phyloP scores from a whole-genome alignment of 1,140 invertebrate species.

The Drosophila oshimai region DNA sequence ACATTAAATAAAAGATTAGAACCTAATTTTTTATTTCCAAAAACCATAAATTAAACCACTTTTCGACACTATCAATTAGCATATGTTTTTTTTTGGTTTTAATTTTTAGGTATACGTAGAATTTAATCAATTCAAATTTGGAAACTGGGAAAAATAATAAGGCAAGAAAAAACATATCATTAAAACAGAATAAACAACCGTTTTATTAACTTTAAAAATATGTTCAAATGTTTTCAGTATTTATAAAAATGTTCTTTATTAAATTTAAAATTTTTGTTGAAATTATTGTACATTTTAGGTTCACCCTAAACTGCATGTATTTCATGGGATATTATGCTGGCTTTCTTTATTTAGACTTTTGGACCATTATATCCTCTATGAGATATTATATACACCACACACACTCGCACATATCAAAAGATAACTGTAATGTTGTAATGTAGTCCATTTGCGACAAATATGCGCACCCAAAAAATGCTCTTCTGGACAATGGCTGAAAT shows the following conservation, averaged over 20 bases:
- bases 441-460: slow-evolving; percentile 79
- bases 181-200: too few species aligned
- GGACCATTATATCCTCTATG: slow-evolving; percentile 28
- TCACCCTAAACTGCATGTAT: slow-evolving; percentile 13
- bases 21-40: too few species aligned
- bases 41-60: too few species aligned
- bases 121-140: too few species aligned
- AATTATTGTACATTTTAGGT: neutral
- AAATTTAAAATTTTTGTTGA: neutral
- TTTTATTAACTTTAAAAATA: too few species aligned
- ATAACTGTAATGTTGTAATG: slow-evolving; percentile 77
- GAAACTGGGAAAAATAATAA: too few species aligned
- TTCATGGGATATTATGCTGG: slow-evolving; percentile 23
- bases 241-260: neutral
- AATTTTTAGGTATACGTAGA: too few species aligned
- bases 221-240: too few species aligned
- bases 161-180: too few species aligned
- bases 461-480: slow-evolving; percentile 69
- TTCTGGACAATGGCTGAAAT: slow-evolving; percentile 72
- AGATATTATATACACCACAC: slow-evolving; percentile 19
- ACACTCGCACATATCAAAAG: slow-evolving; percentile 52
- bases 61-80: too few species aligned
- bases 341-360: slow-evolving; percentile 39
- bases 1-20: too few species aligned
- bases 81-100: too few species aligned